Percentiles rank a stretch among this genome's conserved stretches.
These are phyloP conservation scores for Adelosebastes latens DNA, from an alignment of 2,797 vertebrate species.

Conservation along the genomic window DNA sequence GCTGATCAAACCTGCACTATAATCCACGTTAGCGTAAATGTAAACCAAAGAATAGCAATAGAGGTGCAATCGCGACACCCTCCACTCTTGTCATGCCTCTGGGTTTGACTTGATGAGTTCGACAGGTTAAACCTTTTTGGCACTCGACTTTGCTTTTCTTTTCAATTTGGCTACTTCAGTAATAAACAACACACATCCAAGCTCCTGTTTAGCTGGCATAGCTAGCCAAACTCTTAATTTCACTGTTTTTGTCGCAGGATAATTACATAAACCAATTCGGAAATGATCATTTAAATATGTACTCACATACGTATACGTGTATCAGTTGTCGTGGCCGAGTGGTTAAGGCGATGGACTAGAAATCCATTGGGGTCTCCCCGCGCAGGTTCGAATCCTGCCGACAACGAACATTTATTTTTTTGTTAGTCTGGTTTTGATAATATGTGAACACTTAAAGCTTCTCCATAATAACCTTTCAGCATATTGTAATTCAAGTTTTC, in stretches of 20 bases:
- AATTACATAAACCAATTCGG: background rate
- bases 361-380: conserved; percentile 84
- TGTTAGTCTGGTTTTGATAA: too few species aligned
- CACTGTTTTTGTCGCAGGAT: background rate
- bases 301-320: too few species aligned
- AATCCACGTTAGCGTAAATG: background rate
- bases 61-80: background rate
- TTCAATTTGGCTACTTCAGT: too few species aligned
- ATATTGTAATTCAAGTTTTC: too few species aligned
- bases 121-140: background rate
- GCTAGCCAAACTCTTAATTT: fast-evolving
- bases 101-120: background rate
- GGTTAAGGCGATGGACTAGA: conserved; percentile 85
- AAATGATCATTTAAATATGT: too few species aligned
- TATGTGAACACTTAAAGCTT: too few species aligned
- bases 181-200: background rate
- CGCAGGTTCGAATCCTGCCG: conserved; percentile 82
- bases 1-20: background rate
- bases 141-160: background rate
- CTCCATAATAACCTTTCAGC: too few species aligned
- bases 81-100: background rate
- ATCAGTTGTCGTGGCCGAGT: conserved; percentile 77
- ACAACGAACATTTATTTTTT: conserved; percentile 36
- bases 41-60: background rate
- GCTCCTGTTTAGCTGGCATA: too few species aligned